Conservation (phyloP, 2,888 invertebrate species). For the Rhamphomyia laevipes region DNA sequence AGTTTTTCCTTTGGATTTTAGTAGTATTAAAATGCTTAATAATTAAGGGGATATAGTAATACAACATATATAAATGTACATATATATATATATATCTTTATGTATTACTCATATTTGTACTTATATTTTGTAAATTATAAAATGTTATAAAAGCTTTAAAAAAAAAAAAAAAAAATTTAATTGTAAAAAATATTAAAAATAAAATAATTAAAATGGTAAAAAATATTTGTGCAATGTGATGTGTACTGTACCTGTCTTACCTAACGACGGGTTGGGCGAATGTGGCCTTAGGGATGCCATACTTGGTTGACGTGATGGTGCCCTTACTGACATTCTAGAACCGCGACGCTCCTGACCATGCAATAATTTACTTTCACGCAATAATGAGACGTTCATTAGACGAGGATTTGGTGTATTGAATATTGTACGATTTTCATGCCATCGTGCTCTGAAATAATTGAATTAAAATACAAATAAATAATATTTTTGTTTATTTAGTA, state of each 20-base stretch:
- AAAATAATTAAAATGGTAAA: slow-evolving; percentile 7
- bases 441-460: slow-evolving; percentile 61
- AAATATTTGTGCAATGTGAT: slow-evolving; percentile 15
- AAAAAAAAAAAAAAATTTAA: background rate
- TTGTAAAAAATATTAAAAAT: slow-evolving; percentile 3
- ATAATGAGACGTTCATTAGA: slow-evolving; percentile 79
- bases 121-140: no score
- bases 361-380: slow-evolving; percentile 67
- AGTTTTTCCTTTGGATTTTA: no score
- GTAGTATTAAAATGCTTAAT: no score
- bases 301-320: slow-evolving; percentile 73
- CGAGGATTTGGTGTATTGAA: slow-evolving; percentile 91
- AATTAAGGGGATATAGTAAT: no score
- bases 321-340: slow-evolving; percentile 64
- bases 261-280: slow-evolving; percentile 45
- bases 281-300: slow-evolving; percentile 74
- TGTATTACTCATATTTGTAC: no score
- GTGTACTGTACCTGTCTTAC: slow-evolving; percentile 39
- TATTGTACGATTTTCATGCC: slow-evolving; percentile 84
- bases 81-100: no score
- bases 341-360: slow-evolving; percentile 68
- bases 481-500: background rate
- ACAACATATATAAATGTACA: no score
- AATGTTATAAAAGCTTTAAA: background rate
- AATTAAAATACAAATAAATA: background rate